Base-by-base conservation (phyloP, 2,797 vertebrate species). In the Pantherophis vulpinus region DNA sequence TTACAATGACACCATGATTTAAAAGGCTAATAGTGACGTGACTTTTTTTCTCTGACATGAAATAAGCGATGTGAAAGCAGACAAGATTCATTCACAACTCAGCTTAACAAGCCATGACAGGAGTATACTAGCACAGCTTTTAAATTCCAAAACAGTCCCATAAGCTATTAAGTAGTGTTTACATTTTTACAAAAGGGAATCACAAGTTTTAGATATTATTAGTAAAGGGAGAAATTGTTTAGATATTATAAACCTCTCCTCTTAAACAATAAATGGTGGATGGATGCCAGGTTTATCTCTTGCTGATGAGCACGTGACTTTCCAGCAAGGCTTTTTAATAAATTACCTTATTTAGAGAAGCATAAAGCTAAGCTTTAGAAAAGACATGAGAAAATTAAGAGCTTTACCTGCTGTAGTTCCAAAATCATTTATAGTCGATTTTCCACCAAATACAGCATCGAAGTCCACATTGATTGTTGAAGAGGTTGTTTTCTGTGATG, bases 371-470 rank as follows among this genome's bases (percentile, higher is more conserved):
- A 54, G 23, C 37, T 29, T 87, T 70, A 47, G 32, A 42, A 32
- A n/a, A 58, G 37, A 18, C 23, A 59, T 2, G 42, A 32, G 42
- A 27, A 27, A 23, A 23, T 93, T 9, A 4, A 1, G 54, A 59
- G 37, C 91, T 95, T 99, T 99, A 99, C 98, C 98, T 92, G 96
- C 97, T 98, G 98, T 94, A 93, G 98, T 98, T 86, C 97, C 97
- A 96, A 97, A 98, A 94, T 98, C 98, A 94, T 97, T 97, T 97
- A 95, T 96, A 96, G 98, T 95, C 93, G 95, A 95, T 95, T 98
- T 98, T 97, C 96, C 98, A 97, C 99, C 98, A 96, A 99, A 99
- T 95, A 99, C 98, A 47, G 99, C 98, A 96, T 99, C 99, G 79
- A 99, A 99, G 98, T 99, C 99, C 97, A 98, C 98, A 63, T 98